Conservation (phyloP, 2,113 vertebrate genomes). For the Centropus bengalensis region DNA sequence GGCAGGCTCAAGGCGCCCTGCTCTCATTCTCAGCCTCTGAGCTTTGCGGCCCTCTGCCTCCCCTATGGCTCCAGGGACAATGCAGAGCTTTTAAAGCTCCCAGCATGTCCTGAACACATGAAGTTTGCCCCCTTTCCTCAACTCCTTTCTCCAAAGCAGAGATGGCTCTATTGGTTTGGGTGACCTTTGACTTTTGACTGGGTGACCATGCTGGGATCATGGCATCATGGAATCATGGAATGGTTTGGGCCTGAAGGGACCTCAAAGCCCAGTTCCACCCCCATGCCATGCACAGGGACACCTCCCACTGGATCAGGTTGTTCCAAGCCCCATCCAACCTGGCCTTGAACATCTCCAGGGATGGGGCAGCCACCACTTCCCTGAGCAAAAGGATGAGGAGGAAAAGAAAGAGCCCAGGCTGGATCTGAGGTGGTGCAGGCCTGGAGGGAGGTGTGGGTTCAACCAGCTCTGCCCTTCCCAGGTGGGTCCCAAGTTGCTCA, state of each 20-base stretch:
- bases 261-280: too few relatives aligned
- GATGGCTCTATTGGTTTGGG: fast-evolving
- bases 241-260: too few relatives aligned
- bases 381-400: neutral
- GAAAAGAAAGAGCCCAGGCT: neutral
- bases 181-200: neutral
- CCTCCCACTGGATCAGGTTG: too few relatives aligned
- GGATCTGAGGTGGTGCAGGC: neutral
- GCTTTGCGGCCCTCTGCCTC: neutral
- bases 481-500: neutral
- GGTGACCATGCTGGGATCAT: neutral
- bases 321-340: too few relatives aligned
- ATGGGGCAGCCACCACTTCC: too few relatives aligned
- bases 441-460: neutral
- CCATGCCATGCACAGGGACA: too few relatives aligned
- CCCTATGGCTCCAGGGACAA: neutral
- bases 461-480: fast-evolving
- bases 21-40: neutral
- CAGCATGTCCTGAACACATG: fast-evolving
- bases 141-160: neutral
- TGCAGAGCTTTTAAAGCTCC: neutral
- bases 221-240: neutral
- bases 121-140: neutral
- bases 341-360: too few relatives aligned
- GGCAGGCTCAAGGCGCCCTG: neutral